These are phyloP conservation scores for Lasius platythorax DNA, from an alignment of 2,888 invertebrate species.

Conservation along the genomic window DNA sequence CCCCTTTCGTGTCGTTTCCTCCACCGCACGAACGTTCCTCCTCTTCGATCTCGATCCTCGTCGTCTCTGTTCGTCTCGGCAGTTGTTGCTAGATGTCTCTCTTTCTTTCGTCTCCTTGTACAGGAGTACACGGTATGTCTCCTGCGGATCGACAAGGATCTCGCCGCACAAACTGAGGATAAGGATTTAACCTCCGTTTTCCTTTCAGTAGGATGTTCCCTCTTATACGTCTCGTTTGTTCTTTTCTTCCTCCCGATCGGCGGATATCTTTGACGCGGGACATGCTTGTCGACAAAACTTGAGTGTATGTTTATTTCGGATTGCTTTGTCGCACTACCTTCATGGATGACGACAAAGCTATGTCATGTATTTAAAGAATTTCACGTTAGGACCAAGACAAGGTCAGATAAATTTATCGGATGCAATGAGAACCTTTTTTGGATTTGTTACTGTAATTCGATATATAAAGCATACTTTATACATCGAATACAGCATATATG, in stretches of 20 bases:
- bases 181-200: constrained; percentile 31
- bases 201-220: constrained; percentile 25
- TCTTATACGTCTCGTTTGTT: neutral
- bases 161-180: neutral
- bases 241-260: neutral
- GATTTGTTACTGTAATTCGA: neutral
- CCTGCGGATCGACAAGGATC: constrained; percentile 21
- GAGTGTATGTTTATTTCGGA: constrained; percentile 28
- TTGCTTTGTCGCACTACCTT: constrained; percentile 41
- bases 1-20: constrained; percentile 50
- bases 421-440: constrained; percentile 3
- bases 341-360: constrained; percentile 9
- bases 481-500: neutral
- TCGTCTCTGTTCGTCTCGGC: constrained; percentile 63
- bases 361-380: neutral
- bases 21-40: constrained; percentile 30
- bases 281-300: constrained; percentile 31
- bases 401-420: constrained; percentile 12
- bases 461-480: neutral
- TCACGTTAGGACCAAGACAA: neutral
- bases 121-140: constrained; percentile 10
- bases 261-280: neutral
- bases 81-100: constrained; percentile 62
- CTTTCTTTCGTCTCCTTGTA: constrained; percentile 50
- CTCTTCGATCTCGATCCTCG: constrained; percentile 34